phyloP scores from a whole-genome alignment of 2,797 vertebrate species.

The Pipistrellus kuhlii region DNA sequence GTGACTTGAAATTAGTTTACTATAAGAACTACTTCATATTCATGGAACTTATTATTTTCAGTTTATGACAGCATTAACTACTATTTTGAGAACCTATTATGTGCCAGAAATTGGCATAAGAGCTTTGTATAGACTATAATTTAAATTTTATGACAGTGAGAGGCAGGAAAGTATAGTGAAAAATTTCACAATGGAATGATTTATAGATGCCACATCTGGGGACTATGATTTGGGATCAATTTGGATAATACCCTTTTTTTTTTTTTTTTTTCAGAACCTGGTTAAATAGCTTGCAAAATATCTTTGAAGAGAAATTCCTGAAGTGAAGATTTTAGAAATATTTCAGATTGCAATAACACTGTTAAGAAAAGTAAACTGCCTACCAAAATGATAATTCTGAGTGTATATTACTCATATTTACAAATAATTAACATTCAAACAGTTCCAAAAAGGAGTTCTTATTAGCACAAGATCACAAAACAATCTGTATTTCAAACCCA shows the following conservation, averaged over 20 bases:
- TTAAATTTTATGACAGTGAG: slow-evolving; percentile 3
- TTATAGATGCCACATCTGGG: neutral
- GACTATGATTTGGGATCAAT: slow-evolving; percentile 13
- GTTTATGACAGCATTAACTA: slow-evolving; percentile 31
- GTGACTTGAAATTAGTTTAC: slow-evolving; percentile 30
- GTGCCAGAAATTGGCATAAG: neutral
- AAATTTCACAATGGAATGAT: neutral
- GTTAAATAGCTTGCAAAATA: slow-evolving; percentile 31
- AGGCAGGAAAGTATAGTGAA: neutral
- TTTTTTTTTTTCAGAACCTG: slow-evolving; percentile 1
- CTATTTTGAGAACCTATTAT: neutral
- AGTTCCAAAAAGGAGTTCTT: slow-evolving; percentile 26
- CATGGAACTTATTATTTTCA: neutral
- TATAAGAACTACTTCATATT: neutral
- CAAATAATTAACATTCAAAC: neutral
- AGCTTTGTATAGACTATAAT: neutral
- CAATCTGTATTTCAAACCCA: slow-evolving; percentile 47
- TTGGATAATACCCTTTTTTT: slow-evolving; percentile 10
- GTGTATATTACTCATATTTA: neutral
- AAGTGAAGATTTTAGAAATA: neutral
- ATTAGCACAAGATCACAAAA: slow-evolving; percentile 16
- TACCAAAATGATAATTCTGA: slow-evolving; percentile 44
- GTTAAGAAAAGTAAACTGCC: slow-evolving; percentile 15
- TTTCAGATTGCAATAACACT: neutral
- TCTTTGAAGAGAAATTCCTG: neutral